Percentiles rank a stretch among this genome's conserved stretches.
phyloP scores from a whole-genome alignment of 23 tunicate species.

The Trididemnum clinides region DNA sequence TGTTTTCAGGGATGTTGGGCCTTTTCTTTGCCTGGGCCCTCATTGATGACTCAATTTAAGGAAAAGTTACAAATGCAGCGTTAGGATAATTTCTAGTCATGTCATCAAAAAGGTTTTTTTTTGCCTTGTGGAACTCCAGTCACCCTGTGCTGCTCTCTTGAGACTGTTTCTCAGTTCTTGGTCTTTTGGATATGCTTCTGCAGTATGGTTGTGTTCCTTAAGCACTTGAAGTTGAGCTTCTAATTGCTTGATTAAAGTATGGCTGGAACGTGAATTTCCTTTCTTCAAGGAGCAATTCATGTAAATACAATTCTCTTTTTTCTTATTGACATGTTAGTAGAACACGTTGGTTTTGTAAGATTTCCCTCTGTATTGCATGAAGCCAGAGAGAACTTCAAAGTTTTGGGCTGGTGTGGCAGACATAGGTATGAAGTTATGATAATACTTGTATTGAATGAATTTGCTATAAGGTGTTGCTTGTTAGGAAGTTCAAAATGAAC shows the following conservation, averaged over 20 bases:
- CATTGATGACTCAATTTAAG: conserved; percentile 14
- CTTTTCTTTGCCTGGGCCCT: conserved; percentile 16
- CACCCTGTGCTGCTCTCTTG: conserved; percentile 2
- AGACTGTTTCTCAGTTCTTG: background rate
- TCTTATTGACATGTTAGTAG: background rate
- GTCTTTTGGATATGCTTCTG: conserved; percentile 5
- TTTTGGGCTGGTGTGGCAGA: background rate
- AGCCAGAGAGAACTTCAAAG: background rate
- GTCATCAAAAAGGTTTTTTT: background rate
- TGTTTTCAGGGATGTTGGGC: background rate
- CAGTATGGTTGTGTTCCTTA: conserved; percentile 8
- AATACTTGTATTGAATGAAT: no score
- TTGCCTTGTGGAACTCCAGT: background rate
- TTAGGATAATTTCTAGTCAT: background rate
- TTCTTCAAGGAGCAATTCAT: background rate
- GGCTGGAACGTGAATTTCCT: background rate
- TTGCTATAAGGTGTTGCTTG: no score
- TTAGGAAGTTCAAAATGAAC: no score
- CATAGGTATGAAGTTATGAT: no score
- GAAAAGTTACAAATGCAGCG: conserved; percentile 11
- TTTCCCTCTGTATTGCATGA: background rate
- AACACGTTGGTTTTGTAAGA: background rate
- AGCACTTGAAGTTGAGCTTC: background rate
- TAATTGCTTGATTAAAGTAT: background rate
- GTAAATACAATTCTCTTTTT: conserved; percentile 6